These are phyloP conservation scores for Syritta pipiens DNA, from an alignment of 2,888 invertebrate species.

Conservation along the genomic window DNA sequence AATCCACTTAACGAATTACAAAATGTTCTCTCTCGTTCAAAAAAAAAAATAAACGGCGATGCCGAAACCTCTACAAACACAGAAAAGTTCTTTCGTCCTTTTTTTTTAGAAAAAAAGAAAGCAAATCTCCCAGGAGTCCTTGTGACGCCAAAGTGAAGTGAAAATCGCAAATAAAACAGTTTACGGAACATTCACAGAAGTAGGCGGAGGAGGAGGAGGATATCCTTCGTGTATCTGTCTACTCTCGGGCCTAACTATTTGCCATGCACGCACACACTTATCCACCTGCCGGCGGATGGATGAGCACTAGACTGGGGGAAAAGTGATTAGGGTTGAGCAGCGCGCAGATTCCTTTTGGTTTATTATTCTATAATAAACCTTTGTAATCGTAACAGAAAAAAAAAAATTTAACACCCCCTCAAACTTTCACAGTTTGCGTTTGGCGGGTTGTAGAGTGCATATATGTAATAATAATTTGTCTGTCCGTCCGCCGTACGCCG, in stretches of 20 bases:
- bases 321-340: neutral
- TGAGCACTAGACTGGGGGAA: neutral
- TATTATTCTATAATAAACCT: too few species aligned
- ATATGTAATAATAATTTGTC: too few species aligned
- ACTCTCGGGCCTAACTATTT: slow-evolving; percentile 49
- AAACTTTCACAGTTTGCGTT: too few species aligned
- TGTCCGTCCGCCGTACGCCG: too few species aligned
- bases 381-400: too few species aligned
- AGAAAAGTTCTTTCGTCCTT: slow-evolving; percentile 33
- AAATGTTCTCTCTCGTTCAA: too few species aligned
- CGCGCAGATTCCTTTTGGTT: neutral
- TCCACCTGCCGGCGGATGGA: slow-evolving; percentile 51
- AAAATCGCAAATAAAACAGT: slow-evolving; percentile 50
- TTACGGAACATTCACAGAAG: too few species aligned
- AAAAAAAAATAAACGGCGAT: slow-evolving; percentile 2
- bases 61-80: neutral
- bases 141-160: slow-evolving; percentile 31
- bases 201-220: neutral
- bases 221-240: slow-evolving; percentile 14
- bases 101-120: too few species aligned
- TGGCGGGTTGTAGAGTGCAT: too few species aligned
- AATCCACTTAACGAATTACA: slow-evolving; percentile 68
- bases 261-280: slow-evolving; percentile 55
- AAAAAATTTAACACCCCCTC: too few species aligned
- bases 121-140: slow-evolving; percentile 42